Evolutionary conservation across 1,140 invertebrate genomes (phyloP), one percentile per base, ranked within the genome.

Genomic region (Pemphigus obesinymphae): DNA sequence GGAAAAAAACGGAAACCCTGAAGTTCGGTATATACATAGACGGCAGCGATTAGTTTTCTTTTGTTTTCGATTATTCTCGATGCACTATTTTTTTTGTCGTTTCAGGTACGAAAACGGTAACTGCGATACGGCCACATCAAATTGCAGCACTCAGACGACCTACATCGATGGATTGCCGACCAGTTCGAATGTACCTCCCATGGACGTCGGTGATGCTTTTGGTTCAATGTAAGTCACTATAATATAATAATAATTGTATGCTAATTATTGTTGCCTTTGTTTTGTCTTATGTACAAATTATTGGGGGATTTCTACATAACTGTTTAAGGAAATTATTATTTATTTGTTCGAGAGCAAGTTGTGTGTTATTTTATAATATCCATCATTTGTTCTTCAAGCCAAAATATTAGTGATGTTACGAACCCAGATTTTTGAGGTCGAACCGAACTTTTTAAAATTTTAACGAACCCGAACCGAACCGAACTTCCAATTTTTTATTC

Each of bases 71-170:
- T 29, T 29, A 4, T 48, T 26, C 13, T 7, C 0, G 6, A 11
- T 63, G 31, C 29, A 29, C 29, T 15, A 29, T 20, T 20, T 75
- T 10, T 37, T 75, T 10, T 0, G 23, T 37, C 43, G 13, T 78
- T 78, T 58, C 34, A 78, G 75, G 11, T 37, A 23, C 2, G 75
- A 58, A 78, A 78, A 78, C 20, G 53, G 75, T 3, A 53, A 50
- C n/a, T 34, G 23, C 11, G 26, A 73, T 29, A 2, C 31, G 2
- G 15, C 13, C 1, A 58, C 75, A 17, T 26, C 53, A 23, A 55
- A 34, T 37, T 78, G 75, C 8, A 37, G 53, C 3, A 78, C 75
- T 17, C 53, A 78, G 7, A 78, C 75, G 0, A 40, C 50, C 15
- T 53, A 78, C 26, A 43, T 40, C 17, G 34, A 58, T 40, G 75